Evolutionary conservation across 2,113 vertebrate genomes (phyloP).

Genomic region (Dasyurus viverrinus): DNA sequence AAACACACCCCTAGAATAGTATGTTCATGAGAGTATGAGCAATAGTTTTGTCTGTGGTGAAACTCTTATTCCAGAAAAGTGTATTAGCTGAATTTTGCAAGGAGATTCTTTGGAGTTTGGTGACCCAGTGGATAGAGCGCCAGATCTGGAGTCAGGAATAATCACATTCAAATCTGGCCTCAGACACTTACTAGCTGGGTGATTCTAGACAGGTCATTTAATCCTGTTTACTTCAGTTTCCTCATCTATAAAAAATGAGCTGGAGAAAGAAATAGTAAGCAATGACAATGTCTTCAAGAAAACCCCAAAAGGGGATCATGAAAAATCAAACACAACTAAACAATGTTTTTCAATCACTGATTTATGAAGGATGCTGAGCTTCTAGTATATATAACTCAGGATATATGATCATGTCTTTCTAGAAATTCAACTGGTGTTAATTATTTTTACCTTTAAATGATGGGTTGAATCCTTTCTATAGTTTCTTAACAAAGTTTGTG

Average conservation of each 20-base stretch:
- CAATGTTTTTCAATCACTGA: background rate
- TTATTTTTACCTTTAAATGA: background rate
- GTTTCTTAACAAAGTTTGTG: background rate
- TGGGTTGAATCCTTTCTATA: background rate
- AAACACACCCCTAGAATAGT: background rate
- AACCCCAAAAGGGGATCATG: background rate
- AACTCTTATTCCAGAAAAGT: background rate
- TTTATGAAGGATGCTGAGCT: background rate
- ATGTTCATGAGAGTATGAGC: background rate
- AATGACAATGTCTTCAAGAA: background rate
- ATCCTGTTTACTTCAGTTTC: background rate
- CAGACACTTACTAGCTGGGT: background rate
- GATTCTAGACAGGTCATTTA: background rate
- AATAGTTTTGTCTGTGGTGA: background rate
- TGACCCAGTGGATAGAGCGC: background rate
- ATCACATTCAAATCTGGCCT: background rate
- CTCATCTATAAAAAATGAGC: background rate
- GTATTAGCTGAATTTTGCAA: background rate
- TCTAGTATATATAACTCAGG: background rate
- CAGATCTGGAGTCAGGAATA: background rate
- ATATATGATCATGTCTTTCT: background rate
- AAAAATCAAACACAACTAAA: background rate
- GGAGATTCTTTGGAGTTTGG: background rate
- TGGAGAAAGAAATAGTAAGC: background rate
- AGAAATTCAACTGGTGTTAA: background rate